Evolutionary conservation across 2,113 vertebrate genomes (phyloP), one percentile per base, ranked within the genome.

Genomic region (Fulica atra): DNA sequence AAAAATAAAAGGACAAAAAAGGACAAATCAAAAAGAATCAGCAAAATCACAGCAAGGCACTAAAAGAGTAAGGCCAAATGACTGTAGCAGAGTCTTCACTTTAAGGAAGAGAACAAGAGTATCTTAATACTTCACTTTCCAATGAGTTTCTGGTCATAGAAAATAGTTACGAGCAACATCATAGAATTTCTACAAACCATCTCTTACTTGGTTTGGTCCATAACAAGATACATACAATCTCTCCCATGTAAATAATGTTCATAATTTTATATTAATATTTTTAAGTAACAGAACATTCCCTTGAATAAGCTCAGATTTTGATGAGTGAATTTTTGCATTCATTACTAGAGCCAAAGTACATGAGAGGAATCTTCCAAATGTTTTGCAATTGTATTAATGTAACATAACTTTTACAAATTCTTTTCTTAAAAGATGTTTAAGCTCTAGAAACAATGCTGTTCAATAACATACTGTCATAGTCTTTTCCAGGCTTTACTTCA

Each of bases 51-150:
- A 98, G 66, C 98, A 97, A 95, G 95, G 97, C 3, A 65, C 93
- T 61, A 99, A 99, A 97, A 98, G 96, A 97, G 86, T 71, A 6
- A 98, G 98, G 97, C 63, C 86, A 16, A 98, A 93, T 54, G 97
- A 98, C 76, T 72, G 97, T 5, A 97, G 95, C 56, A 94, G 98
- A 40, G 96, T 98, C 65, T 97, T 98, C 88, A 98, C 98, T 13
- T 88, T 99, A 57, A 98, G 98, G 92, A 99, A 97, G 88, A 98
- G 99, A 96, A 97, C 98, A 18, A 98, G 98, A 36, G 97, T 99
- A 86, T 98, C 98, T 56, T 99, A 97, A 98, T 28, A 23, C 48
- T 83, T 13, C 36, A 54, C 50, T 13, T 89, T 7, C 36, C 78
- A 54, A 15, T 4, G 44, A 36, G 71, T 14, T 80, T 60, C 60